Base-by-base conservation (phyloP, 2,888 invertebrate genomes). In the Melanostoma mellinum region DNA sequence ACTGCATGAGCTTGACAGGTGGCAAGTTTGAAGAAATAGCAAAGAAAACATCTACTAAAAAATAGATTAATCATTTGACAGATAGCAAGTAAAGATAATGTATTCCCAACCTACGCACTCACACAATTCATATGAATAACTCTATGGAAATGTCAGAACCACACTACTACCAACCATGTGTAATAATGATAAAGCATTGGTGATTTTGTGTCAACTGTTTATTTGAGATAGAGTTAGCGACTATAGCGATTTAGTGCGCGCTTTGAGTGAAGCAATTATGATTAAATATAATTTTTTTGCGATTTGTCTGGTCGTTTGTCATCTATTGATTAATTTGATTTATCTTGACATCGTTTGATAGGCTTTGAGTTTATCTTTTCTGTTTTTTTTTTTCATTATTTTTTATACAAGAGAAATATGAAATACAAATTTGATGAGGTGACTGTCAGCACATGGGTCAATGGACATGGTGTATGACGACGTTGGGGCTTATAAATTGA, bases 321-420 rank as follows among this genome's bases (percentile, higher is more conserved):
- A 71, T 53, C 71, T 33, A 69, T 63, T 69, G 74, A 80, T 80
- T 63, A 63, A 50, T 63, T 63, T 65, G 67, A 77, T 81, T 72
- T 61, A 48, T 60, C 30, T 72, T 81, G 81, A 81, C 76, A 38
- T 68, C 67, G 55, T 72, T 81, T 77, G 60, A 67, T 55, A 40
- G 63, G 36, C 50, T 77, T 69, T 20, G 42, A 58, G 58, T 4
- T 42, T 42, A 3, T 42, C 38, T 58, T 56, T n/a, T n/a, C n/a
- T n/a, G n/a, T n/a, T n/a, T n/a, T n/a, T n/a, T n/a, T 20, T 20
- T 20, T 20, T 20, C 1, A 20, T 20, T 20, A 20, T 20, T 20
- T 20, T 20, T 20, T 1, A 1, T 20, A 20, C 20, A 20, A 20
- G 20, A 20, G 20, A 20, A 20, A 20, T 20, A 20, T 20, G 20